Evolutionary conservation across 2,888 invertebrate species (phyloP).

Genomic region (Graphium colonna): DNA sequence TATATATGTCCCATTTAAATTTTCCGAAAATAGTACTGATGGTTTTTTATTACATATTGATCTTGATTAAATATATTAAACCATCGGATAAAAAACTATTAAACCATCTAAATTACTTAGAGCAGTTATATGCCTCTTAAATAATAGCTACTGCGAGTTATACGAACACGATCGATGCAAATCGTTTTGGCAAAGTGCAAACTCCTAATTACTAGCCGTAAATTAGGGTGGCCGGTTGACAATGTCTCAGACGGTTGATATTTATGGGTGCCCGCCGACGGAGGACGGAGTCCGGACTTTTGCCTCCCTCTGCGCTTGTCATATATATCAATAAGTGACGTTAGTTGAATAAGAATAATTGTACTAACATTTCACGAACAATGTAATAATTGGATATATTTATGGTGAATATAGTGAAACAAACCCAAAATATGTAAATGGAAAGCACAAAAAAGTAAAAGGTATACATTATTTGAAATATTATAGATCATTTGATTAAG

Average conservation of each 20-base stretch:
- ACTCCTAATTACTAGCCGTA: conserved; percentile 78
- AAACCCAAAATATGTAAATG: too few relatives aligned
- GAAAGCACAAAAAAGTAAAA: too few relatives aligned
- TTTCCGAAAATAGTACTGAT: too few relatives aligned
- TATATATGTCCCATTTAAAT: too few relatives aligned
- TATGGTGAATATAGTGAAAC: too few relatives aligned
- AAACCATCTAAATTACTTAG: neutral
- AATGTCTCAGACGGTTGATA: conserved; percentile 75
- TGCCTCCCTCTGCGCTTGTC: conserved; percentile 54
- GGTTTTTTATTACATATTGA: too few relatives aligned
- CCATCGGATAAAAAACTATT: too few relatives aligned
- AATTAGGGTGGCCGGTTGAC: conserved; percentile 79
- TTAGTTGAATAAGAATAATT: conserved; percentile 25
- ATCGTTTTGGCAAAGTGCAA: conserved; percentile 79
- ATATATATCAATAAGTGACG: conserved; percentile 43
- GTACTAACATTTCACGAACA: conserved; percentile 18
- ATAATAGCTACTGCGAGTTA: conserved; percentile 25
- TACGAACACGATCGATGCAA: conserved; percentile 65
- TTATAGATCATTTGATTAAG: too few relatives aligned
- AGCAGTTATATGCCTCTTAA: conserved; percentile 4
- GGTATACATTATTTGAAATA: too few relatives aligned
- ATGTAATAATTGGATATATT: too few relatives aligned
- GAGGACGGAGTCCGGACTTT: conserved; percentile 53
- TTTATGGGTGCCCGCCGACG: conserved; percentile 63
- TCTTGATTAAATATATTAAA: too few relatives aligned